Evolutionary conservation across 2,888 invertebrate species (phyloP).

Genomic region (Sminthurinus aureus): DNA sequence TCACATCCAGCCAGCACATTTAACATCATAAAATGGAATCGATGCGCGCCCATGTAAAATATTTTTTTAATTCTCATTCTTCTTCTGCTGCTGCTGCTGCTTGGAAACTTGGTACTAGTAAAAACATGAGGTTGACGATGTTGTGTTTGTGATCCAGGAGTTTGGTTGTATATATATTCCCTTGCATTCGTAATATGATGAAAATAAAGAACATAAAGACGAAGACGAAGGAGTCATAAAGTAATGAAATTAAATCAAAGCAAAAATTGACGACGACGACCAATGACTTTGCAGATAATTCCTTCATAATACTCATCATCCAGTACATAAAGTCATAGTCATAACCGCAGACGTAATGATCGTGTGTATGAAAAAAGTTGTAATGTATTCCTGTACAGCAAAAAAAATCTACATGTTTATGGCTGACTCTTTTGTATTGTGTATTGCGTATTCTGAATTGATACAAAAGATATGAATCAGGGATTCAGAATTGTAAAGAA

Average conservation of each 20-base stretch:
- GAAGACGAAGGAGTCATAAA: conserved; percentile 9
- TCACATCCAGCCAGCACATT: neutral
- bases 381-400: neutral
- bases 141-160: no score
- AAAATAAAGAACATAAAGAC: neutral
- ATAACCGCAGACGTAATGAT: neutral
- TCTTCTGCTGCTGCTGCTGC: neutral
- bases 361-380: neutral
- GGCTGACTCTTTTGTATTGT: neutral
- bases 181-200: no score
- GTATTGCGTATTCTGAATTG: neutral
- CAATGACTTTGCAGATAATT: conserved; percentile 8
- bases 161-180: no score
- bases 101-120: no score
- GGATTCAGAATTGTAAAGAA: no score
- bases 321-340: neutral
- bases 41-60: conserved; percentile 11
- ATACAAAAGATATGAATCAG: neutral
- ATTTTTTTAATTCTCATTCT: neutral
- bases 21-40: neutral
- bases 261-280: conserved; percentile 10
- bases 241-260: conserved; percentile 22
- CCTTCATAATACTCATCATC: neutral
- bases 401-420: neutral
- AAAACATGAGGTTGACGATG: no score